Base-by-base conservation (phyloP, 2,113 vertebrate genomes). In the Poeciliopsis occidentalis region DNA sequence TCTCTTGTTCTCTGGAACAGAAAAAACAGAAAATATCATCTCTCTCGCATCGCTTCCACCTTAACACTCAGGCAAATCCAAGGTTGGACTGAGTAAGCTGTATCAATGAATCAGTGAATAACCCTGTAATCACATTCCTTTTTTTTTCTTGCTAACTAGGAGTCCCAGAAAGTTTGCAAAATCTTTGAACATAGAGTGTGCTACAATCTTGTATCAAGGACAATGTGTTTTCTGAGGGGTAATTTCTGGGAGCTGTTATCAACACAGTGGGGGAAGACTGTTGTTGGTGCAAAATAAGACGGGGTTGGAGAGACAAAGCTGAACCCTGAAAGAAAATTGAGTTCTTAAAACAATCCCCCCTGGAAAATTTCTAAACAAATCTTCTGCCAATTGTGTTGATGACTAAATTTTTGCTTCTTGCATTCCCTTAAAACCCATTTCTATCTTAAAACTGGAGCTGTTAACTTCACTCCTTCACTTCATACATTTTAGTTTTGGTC, bases 171-270 rank as follows among this genome's bases (percentile, higher is more conserved):
- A 79, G 63, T 70, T 88, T 69, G 73, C 71, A 67, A 78, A 70
- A 77, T 75, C 73, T 85, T 78, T 88, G 73, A 91, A 78, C 69
- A 78, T 51, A 79, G 67, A 79, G 64, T 65, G 79, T 85, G 64
- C 68, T 68, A 88, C 82, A 86, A 80, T 87, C 81, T 80, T 2
- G 47, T 76, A 86, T 89, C 78, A 88, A 91, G 88, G 89, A 89
- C 81, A 24, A 57, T 80, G 75, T 82, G 74, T 87, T 83, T 87
- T 87, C 68, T 79, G 17, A 15, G 6, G 77, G 79, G 74, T 87
- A 77, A 78, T 91, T 87, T 87, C 72, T 76, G 69, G 72, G 75
- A 72, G 81, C 81, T 88, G 86, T 88, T 86, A 88, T 86, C 86
- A 88, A 68, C 81, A 64, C 86, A 86, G 83, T 22, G 81, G 83